A percentile compares a stretch with the other conserved stretches of the same genome.
Conservation (phyloP, 2,113 vertebrate species). For the Paratilapia polleni region DNA sequence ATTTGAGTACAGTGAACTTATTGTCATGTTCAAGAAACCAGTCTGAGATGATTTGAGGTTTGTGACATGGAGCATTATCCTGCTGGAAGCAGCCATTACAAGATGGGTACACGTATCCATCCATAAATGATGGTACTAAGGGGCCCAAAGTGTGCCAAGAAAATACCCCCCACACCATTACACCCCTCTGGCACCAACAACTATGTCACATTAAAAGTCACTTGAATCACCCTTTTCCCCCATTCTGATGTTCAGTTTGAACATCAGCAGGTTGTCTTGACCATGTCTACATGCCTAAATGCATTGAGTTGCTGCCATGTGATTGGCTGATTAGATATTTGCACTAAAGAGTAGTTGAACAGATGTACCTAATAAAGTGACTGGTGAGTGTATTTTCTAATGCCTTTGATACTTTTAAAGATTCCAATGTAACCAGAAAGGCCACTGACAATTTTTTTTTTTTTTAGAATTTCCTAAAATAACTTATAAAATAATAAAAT, state of each 20-base stretch:
- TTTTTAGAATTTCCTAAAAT: no score
- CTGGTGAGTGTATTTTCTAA: not conserved
- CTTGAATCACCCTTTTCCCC: not conserved
- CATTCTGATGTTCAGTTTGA: not conserved
- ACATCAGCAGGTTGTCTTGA: not conserved
- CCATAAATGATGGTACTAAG: no score
- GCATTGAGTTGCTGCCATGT: not conserved
- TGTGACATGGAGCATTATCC: not conserved
- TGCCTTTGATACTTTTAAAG: not conserved
- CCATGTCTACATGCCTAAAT: not conserved
- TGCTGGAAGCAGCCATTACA: not conserved
- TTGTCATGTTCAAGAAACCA: not conserved
- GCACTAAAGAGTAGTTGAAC: not conserved
- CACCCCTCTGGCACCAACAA: not conserved
- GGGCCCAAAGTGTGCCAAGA: no score
- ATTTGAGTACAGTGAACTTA: not conserved
- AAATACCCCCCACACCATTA: not conserved
- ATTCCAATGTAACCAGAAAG: no score
- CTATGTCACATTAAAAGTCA: not conserved
- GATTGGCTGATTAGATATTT: not conserved
- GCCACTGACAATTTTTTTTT: no score
- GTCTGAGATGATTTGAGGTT: not conserved
- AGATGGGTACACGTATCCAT: not conserved
- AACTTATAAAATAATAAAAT: not conserved
- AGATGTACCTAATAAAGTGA: not conserved